Conservation (phyloP, 2,797 vertebrate genomes). For the Labroides dimidiatus region DNA sequence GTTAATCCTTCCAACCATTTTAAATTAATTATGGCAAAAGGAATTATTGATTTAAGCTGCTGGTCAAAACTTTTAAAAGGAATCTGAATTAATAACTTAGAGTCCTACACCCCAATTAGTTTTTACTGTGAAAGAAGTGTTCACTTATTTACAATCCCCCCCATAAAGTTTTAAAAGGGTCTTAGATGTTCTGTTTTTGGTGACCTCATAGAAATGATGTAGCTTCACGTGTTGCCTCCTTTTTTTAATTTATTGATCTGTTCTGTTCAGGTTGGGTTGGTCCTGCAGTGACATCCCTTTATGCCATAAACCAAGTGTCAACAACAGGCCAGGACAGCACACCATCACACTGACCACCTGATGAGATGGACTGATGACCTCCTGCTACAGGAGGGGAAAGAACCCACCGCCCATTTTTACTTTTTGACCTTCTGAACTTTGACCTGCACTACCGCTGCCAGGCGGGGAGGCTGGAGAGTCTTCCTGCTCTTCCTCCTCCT, state of each 20-base stretch:
- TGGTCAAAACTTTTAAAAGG: neutral
- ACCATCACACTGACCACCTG: constrained; percentile 76
- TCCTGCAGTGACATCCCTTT: constrained; percentile 90
- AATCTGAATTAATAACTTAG: neutral
- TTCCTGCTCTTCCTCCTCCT: constrained; percentile 48
- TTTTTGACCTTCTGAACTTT: constrained; percentile 81
- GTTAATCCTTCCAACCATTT: neutral
- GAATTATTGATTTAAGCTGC: neutral
- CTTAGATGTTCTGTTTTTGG: neutral
- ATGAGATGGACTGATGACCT: constrained; percentile 77
- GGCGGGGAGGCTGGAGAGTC: constrained; percentile 67
- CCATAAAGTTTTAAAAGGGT: neutral
- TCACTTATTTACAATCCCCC: neutral
- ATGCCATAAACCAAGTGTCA: constrained; percentile 53
- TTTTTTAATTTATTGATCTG: fast-evolving
- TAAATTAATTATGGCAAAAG: neutral
- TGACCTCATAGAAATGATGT: neutral
- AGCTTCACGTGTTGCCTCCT: neutral
- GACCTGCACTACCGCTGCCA: constrained; percentile 86
- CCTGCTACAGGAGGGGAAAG: constrained; percentile 77
- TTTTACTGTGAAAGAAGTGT: neutral
- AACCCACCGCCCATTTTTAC: constrained; percentile 77
- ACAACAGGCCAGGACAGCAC: constrained; percentile 76
- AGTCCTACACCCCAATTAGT: neutral
- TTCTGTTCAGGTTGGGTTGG: constrained; percentile 91